Evolutionary conservation across 2,113 vertebrate species (phyloP), one percentile per base, ranked within the genome.

Genomic region (Cottus gobio): DNA sequence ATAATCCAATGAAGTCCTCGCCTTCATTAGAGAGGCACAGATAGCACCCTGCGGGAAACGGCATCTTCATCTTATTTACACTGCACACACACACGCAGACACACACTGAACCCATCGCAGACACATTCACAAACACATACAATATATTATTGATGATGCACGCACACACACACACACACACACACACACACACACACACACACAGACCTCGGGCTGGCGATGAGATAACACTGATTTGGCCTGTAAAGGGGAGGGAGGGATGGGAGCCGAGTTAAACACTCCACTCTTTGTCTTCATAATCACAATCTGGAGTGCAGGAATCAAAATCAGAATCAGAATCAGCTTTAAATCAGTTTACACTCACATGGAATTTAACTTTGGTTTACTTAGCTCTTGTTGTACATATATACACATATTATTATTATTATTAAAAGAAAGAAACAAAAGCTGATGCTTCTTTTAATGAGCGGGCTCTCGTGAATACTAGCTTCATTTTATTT

Each of bases 1-100:
- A 31, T 91, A 91, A 93, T 92, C 79, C 75, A 90, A 92, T 93
- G 82, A 90, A 90, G 82, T 71, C 65, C 72, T 82, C 70, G 77
- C 82, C 80, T 79, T 85, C 90, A 89, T 89, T 91, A 90, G 74
- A 88, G 83, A 85, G 68, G 71, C 76, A 85, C 69, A 87, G 83
- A 87, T 87, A 89, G 76, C 74, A 66, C 76, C 90, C 90, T 85
- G 86, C 63, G 67, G 90, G 81, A 84, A 86, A 78, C 61, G 80
- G 78, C 72, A 71, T 71, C 69, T 85, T 91, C 78, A 86, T 89
- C 70, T 87, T 81, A 87, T 91, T 90, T 86, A 82, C 63, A 54
- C 74, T 31, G n/a, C 37, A 42, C 77, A 30, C 42, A 71, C 73
- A 48, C 66, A 60, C 34, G 1, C 75, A 85, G 20, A 77, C 72